Conservation (phyloP, 2,797 vertebrate genomes). For the Myotis pilosus region DNA sequence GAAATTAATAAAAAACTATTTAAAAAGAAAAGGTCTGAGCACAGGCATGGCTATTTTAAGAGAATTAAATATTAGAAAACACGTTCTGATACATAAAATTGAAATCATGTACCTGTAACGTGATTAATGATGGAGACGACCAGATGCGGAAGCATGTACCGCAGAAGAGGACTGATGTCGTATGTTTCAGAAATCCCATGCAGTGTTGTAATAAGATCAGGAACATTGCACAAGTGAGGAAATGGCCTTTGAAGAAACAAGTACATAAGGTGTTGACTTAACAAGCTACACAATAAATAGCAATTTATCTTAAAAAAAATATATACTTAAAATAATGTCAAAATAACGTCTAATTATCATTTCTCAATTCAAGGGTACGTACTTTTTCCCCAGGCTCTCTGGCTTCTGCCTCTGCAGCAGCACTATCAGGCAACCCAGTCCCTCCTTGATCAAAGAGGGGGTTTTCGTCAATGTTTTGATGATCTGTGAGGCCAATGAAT, state of each 20-base stretch:
- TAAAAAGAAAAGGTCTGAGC: background rate
- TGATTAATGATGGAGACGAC: constrained; percentile 78
- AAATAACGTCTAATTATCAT: background rate
- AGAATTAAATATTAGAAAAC: background rate
- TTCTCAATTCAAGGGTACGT: constrained; percentile 64
- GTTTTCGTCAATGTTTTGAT: constrained; percentile 87
- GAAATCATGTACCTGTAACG: constrained; percentile 74
- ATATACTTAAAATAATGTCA: background rate
- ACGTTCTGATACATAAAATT: background rate
- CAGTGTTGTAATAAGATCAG: constrained; percentile 85
- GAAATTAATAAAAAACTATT: background rate
- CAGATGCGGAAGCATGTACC: constrained; percentile 91
- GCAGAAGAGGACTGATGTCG: constrained; percentile 89
- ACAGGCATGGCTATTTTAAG: background rate
- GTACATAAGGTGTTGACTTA: background rate
- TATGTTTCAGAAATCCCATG: constrained; percentile 86
- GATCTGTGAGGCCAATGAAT: constrained; percentile 88
- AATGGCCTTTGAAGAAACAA: constrained; percentile 84
- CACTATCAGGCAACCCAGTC: constrained; percentile 90
- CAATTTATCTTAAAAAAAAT: background rate
- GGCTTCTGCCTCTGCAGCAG: constrained; percentile 94
- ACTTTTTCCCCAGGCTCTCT: constrained; percentile 89
- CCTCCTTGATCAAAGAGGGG: constrained; percentile 87
- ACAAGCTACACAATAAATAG: background rate
- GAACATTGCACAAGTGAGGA: constrained; percentile 83